Percentiles rank a stretch among this genome's conserved stretches.
Evolutionary conservation across 2,888 invertebrate genomes (phyloP).

Genomic region (Protodeltote pygarga): DNA sequence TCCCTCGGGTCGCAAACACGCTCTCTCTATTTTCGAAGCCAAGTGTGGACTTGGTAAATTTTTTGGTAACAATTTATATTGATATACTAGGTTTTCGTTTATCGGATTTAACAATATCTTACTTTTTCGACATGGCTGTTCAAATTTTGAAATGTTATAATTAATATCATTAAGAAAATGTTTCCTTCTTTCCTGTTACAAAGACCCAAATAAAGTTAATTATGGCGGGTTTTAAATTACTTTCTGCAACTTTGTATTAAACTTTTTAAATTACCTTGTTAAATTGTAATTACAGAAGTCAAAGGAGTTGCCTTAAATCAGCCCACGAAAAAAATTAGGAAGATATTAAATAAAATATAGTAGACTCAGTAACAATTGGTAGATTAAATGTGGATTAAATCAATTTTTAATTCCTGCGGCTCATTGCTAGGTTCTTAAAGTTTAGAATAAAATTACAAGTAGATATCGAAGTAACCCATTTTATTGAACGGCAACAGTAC

Average conservation of each 20-base stretch:
- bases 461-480: constrained; percentile 18
- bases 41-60: constrained; percentile 58
- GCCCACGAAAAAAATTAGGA: constrained; percentile 35
- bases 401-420: constrained; percentile 5
- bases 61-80: constrained; percentile 59
- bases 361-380: too few species aligned
- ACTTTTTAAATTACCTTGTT: constrained; percentile 65
- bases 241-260: constrained; percentile 55
- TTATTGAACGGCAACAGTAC: constrained; percentile 88
- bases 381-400: not conserved
- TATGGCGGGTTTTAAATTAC: constrained; percentile 60
- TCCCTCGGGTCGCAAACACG: constrained; percentile 68
- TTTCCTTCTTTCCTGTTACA: constrained; percentile 53
- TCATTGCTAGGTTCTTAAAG: constrained; percentile 8
- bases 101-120: too few species aligned
- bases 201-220: constrained; percentile 63
- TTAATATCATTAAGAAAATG: constrained; percentile 37
- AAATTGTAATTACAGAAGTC: constrained; percentile 63
- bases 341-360: constrained; percentile 22
- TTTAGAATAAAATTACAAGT: not conserved
- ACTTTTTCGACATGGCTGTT: too few species aligned
- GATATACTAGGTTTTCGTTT: constrained; percentile 43
- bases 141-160: constrained; percentile 26
- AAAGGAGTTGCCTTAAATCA: constrained; percentile 52
- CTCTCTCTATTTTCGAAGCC: constrained; percentile 62